Conservation (phyloP, 53 echinoderm and acorn worm genomes). For the Paracentrotus lividus region DNA sequence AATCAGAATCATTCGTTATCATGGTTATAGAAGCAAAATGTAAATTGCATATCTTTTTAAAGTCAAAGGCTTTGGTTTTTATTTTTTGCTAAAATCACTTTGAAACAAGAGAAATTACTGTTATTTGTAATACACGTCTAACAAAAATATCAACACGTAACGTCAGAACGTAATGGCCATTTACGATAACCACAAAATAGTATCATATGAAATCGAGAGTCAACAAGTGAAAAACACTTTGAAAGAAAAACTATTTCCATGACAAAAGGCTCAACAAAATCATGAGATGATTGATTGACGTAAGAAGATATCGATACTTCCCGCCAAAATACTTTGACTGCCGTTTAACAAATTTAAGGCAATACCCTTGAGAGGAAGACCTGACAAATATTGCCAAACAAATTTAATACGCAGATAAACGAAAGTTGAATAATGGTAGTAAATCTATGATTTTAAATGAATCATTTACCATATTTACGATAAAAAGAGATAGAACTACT, state of each 20-base stretch:
- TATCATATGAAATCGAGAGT: not conserved
- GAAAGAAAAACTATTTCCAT: constrained; percentile 8
- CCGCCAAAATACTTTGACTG: constrained; percentile 16
- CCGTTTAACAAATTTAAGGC: not conserved
- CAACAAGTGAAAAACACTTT: not conserved
- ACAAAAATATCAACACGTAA: not conserved
- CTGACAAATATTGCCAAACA: not conserved
- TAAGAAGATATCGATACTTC: constrained; percentile 2
- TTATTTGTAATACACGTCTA: not conserved
- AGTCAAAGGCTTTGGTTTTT: not conserved
- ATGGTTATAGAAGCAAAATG: no score
- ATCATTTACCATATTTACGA: no score
- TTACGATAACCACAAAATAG: not conserved
- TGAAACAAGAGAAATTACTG: not conserved
- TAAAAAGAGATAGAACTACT: no score
- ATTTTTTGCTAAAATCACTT: not conserved
- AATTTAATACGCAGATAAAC: no score
- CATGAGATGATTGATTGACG: constrained; percentile 2
- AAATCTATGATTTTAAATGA: no score
- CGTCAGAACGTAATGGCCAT: not conserved
- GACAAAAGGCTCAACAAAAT: not conserved
- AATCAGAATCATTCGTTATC: no score
- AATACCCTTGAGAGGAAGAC: not conserved
- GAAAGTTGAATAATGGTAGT: no score
- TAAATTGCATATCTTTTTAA: no score